Conservation (phyloP, 2,113 vertebrate species). For the Chloroceryle aenea region DNA sequence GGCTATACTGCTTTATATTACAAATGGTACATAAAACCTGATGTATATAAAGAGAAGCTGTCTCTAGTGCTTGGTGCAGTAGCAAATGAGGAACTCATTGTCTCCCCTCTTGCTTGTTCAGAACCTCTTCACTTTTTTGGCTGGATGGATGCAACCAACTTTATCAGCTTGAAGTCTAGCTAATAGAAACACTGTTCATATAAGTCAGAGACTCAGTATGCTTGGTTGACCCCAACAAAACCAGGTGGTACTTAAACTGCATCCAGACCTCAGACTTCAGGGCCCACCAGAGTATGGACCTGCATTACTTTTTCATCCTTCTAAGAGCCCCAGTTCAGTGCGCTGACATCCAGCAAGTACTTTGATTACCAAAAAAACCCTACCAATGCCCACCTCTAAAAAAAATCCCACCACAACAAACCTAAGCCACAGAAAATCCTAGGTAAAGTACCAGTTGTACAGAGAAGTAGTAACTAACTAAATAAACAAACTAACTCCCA, state of each 20-base stretch:
- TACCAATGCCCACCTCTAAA: neutral
- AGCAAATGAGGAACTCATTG: neutral
- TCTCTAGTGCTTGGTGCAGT: neutral
- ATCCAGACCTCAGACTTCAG: neutral
- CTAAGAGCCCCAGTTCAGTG: neutral
- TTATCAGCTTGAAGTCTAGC: neutral
- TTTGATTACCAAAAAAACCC: neutral
- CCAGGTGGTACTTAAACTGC: neutral
- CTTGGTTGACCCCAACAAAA: neutral
- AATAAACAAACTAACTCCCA: neutral
- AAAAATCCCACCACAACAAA: neutral
- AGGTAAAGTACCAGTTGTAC: neutral
- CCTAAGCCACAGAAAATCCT: neutral
- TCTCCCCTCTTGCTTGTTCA: neutral
- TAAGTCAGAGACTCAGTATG: neutral
- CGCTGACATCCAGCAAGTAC: neutral
- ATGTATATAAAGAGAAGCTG: neutral
- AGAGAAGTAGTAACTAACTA: neutral
- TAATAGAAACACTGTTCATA: neutral
- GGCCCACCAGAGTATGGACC: neutral
- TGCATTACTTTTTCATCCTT: neutral
- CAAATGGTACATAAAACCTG: neutral
- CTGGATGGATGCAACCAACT: neutral
- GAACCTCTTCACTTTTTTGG: neutral
- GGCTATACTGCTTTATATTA: neutral